Percentiles rank a stretch among this genome's conserved stretches.
Evolutionary conservation across 2,888 invertebrate species (phyloP).

Genomic region (Drosophila koepferae): DNA sequence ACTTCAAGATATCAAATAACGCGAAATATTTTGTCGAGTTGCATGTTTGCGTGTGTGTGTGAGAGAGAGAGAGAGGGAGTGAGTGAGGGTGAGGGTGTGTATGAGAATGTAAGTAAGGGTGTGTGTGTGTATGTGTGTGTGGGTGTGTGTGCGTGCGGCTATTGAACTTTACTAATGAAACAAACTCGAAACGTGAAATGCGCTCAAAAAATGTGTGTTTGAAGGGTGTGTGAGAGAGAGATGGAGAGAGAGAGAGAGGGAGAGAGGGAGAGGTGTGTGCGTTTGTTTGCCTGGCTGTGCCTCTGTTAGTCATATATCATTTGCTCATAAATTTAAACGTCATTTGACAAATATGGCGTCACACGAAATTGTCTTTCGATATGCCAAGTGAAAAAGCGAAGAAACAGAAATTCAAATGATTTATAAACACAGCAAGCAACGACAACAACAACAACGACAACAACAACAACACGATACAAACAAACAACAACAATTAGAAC

Average conservation of each 20-base stretch:
- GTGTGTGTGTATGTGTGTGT: slow-evolving; percentile 1
- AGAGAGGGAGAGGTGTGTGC: not conserved
- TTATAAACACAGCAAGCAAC: slow-evolving; percentile 42
- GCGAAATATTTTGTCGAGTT: slow-evolving; percentile 41
- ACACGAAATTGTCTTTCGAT: slow-evolving; percentile 66
- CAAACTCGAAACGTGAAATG: slow-evolving; percentile 21
- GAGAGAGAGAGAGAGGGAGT: not conserved
- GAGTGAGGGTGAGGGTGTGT: not conserved
- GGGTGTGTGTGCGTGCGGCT: slow-evolving; percentile 31
- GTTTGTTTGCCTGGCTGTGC: slow-evolving; percentile 13
- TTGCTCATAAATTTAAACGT: slow-evolving; percentile 74
- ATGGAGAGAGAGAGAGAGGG: not conserved
- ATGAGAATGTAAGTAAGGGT: not conserved
- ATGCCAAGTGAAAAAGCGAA: slow-evolving; percentile 37
- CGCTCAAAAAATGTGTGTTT: slow-evolving; percentile 16
- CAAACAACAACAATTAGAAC: slow-evolving; percentile 3
- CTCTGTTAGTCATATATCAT: slow-evolving; percentile 66
- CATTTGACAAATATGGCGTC: slow-evolving; percentile 76
- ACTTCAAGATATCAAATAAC: slow-evolving; percentile 49
- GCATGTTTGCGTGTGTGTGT: not conserved
- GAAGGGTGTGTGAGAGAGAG: slow-evolving; percentile 9
- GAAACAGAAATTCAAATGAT: slow-evolving; percentile 52
- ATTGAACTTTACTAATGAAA: slow-evolving; percentile 44
- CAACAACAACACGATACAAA: slow-evolving; percentile 11
- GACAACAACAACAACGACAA: slow-evolving; percentile 14